phyloP scores from a whole-genome alignment of 2,797 vertebrate species.

The Nothura maculosa region DNA sequence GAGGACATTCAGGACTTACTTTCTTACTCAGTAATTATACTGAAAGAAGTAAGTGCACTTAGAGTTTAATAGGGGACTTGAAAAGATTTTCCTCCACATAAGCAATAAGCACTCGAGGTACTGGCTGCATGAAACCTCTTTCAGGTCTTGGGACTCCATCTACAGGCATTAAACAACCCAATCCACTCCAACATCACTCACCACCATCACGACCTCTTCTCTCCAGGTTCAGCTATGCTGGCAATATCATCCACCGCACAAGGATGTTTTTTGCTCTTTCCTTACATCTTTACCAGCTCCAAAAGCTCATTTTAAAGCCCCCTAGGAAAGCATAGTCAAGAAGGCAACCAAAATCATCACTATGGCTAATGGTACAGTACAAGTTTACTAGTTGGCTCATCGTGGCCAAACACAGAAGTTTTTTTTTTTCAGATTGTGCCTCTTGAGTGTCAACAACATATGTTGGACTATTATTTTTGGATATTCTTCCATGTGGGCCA shows the following conservation, averaged over 20 bases:
- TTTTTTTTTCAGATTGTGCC: not conserved
- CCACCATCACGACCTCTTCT: accelerated
- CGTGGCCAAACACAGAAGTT: not conserved
- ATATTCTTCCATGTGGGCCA: too few species aligned
- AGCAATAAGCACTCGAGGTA: not conserved
- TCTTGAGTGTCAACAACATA: not conserved
- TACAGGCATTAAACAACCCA: not conserved
- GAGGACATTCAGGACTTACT: not conserved
- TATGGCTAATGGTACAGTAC: not conserved
- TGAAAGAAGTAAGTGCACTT: not conserved
- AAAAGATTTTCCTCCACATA: not conserved
- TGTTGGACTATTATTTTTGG: too few species aligned
- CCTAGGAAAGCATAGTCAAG: not conserved
- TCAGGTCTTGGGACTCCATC: not conserved
- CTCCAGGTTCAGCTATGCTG: not conserved
- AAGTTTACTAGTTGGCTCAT: not conserved
- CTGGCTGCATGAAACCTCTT: accelerated
- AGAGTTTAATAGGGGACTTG: not conserved
- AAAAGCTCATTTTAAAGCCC: not conserved
- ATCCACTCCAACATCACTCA: not conserved
- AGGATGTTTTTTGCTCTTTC: not conserved
- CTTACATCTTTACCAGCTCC: not conserved
- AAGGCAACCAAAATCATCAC: not conserved
- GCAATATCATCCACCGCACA: not conserved
- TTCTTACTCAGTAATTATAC: not conserved